Conservation (phyloP, 1,140 invertebrate genomes). For the Oncopodura yosiiana region DNA sequence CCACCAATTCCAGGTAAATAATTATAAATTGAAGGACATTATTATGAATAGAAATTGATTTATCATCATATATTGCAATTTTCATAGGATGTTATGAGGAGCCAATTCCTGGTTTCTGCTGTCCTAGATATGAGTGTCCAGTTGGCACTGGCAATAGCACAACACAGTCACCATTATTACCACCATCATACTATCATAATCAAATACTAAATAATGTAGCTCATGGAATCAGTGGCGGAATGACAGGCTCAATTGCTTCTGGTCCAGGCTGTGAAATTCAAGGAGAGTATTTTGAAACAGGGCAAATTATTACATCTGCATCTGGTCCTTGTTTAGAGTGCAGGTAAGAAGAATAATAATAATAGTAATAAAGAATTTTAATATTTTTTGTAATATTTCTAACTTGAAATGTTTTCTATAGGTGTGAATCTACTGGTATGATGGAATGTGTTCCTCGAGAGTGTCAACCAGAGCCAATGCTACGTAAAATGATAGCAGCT, state of each 20-base stretch:
- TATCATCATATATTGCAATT: no score
- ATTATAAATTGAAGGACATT: no score
- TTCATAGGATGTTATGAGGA: slow-evolving; percentile 84
- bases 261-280: slow-evolving; percentile 72
- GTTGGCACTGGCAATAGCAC: slow-evolving; percentile 68
- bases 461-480: slow-evolving; percentile 75
- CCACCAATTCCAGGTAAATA: slow-evolving; percentile 80
- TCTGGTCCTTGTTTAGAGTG: slow-evolving; percentile 84
- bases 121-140: slow-evolving; percentile 85
- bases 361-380: slow-evolving; percentile 2
- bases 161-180: slow-evolving; percentile 68
- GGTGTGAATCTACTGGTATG: slow-evolving; percentile 76
- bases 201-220: slow-evolving; percentile 23
- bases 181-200: slow-evolving; percentile 61
- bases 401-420: slow-evolving; percentile 43
- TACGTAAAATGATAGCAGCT: slow-evolving; percentile 74
- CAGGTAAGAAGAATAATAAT: slow-evolving; percentile 55
- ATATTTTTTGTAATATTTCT: slow-evolving; percentile 15
- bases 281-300: slow-evolving; percentile 68
- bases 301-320: slow-evolving; percentile 66
- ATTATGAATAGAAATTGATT: no score
- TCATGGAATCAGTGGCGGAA: no score
- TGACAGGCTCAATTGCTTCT: slow-evolving; percentile 41
- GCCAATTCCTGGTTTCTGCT: slow-evolving; percentile 84
- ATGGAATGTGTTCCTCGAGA: slow-evolving; percentile 85